Base-by-base conservation (phyloP, 2,113 vertebrate genomes). In the Ovis aries region DNA sequence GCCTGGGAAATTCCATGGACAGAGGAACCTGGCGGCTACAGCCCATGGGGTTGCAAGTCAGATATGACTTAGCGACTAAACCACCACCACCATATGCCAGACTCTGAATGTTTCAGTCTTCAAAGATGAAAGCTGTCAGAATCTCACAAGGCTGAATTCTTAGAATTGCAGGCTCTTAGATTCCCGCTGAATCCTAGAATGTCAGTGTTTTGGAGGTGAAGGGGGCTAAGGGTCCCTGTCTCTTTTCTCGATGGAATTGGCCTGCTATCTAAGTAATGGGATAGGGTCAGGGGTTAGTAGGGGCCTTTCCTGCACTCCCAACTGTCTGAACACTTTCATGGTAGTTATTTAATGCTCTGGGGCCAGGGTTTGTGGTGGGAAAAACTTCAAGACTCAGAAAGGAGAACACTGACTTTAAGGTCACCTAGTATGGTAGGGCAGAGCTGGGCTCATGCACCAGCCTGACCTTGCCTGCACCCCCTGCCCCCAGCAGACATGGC, bases 301-400 rank as follows among this genome's bases (percentile, higher is more conserved):
- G 62, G 29, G 17, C 12, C 27, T 96, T 50, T 29, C 29, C 43
- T 78, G 40, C 7, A 45, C 33, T 21, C 23, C 45, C 45, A 33
- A n/a, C 25, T 84, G 64, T 55, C 53, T 82, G 53, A 96, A 74
- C 36, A 78, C 27, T 21, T 91, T 93, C 40, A 1, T 40, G 19
- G 48, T 71, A 88, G 25, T 93, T 88, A 13, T 81, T 91, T 87
- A 64, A 90, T 84, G 95, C n/a, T 23, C 48, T 15, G 43, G 62
- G 33, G n/a, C 78, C 82, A 78, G 55, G 23, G 33, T 6, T 71
- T 90, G 64, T 40, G 12, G 12, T 86, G 33, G n/a, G n/a, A 93
- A 88, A 82, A 88, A 94, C 85, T 89, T 94, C 23, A 57, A 92
- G 88, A 82, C 43, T 92, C 96, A 50, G 67, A 97, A 67, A 85